Percentiles rank a stretch among this genome's conserved stretches.
phyloP scores from a whole-genome alignment of 2,113 vertebrate species.

The Chauna torquata region DNA sequence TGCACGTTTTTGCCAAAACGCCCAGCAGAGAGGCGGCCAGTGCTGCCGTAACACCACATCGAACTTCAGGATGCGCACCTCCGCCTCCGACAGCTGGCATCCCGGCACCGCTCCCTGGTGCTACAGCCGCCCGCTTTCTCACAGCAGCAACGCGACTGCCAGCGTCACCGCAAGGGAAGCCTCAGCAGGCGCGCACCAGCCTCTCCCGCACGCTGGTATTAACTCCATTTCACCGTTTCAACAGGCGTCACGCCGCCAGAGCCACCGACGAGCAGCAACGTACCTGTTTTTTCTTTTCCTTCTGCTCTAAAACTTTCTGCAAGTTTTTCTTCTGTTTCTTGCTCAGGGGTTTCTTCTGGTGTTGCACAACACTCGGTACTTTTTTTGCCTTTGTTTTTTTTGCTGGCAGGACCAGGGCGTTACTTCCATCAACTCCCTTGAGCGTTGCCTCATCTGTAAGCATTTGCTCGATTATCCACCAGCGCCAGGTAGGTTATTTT shows the following conservation, averaged over 20 bases:
- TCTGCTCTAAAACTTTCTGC: constrained; percentile 90
- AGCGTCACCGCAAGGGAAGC: background rate
- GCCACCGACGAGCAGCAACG: fast-evolving
- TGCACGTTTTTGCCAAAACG: fast-evolving
- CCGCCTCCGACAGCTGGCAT: fast-evolving
- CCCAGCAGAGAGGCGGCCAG: background rate
- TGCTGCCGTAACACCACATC: background rate
- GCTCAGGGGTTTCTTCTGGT: constrained; percentile 84
- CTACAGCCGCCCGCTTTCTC: background rate
- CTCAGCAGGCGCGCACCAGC: background rate
- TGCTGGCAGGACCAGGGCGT: constrained; percentile 86
- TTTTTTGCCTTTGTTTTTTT: constrained; percentile 82
- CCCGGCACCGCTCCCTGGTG: fast-evolving
- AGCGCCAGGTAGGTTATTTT: background rate
- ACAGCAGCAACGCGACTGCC: background rate
- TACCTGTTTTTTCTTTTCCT: constrained; percentile 92
- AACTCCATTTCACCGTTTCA: fast-evolving
- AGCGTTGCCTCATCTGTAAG: constrained; percentile 74
- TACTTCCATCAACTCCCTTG: constrained; percentile 91
- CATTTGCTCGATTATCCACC: background rate
- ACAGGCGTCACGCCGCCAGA: too few relatives aligned
- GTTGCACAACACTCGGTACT: background rate
- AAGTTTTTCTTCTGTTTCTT: constrained; percentile 89
- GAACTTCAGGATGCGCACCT: background rate
- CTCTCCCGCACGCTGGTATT: fast-evolving